These are phyloP conservation scores for Palythoa grandis DNA, from an alignment of 92 coral and sea anemone genomes.

Conservation along the genomic window DNA sequence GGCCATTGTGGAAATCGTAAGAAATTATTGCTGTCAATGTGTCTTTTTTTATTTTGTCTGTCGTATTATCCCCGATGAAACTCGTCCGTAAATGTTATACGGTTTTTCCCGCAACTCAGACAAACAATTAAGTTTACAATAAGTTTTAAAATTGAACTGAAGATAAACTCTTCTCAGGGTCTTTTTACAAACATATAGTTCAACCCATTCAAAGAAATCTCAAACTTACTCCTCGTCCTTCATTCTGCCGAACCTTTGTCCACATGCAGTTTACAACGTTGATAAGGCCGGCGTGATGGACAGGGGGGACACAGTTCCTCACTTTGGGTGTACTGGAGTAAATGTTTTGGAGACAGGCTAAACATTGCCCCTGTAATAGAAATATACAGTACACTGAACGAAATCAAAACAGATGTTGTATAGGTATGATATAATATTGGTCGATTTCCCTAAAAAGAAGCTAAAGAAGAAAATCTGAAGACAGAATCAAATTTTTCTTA, in stretches of 20 bases:
- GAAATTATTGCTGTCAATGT: too few species aligned
- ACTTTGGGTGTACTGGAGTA: constrained; percentile 48
- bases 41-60: too few species aligned
- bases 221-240: constrained; percentile 37
- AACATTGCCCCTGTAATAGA: constrained; percentile 40
- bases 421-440: not conserved
- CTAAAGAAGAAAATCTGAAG: too few species aligned
- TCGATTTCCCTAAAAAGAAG: not conserved
- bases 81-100: too few species aligned
- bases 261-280: constrained; percentile 63
- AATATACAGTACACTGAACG: not conserved
- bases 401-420: not conserved
- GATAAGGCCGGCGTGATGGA: constrained; percentile 74
- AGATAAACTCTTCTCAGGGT: too few species aligned
- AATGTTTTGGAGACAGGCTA: constrained; percentile 65
- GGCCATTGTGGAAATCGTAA: too few species aligned
- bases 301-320: constrained; percentile 68
- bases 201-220: not conserved
- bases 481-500: too few species aligned
- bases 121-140: too few species aligned
- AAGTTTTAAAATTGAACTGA: too few species aligned
- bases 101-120: too few species aligned
- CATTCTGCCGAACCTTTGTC: constrained; percentile 52
- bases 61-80: too few species aligned
- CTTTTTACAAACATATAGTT: too few species aligned